A percentile compares a stretch with the other conserved stretches of the same genome.
These are phyloP conservation scores for Raja brachyura DNA, from an alignment of 2,113 vertebrate species.

Conservation along the genomic window DNA sequence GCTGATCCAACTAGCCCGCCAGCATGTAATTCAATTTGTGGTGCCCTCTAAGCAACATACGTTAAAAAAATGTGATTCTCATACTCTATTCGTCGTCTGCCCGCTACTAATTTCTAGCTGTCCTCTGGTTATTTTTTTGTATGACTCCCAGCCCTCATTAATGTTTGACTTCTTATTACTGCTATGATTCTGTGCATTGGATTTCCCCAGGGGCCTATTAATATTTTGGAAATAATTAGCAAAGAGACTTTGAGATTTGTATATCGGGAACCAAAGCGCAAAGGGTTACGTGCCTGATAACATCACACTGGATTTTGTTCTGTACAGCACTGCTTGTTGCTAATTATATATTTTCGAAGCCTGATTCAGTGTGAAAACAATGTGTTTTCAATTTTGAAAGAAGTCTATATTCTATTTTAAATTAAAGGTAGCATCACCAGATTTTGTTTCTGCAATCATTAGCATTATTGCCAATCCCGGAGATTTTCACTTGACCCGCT, in stretches of 20 bases:
- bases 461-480: neutral
- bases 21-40: neutral
- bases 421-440: neutral
- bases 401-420: neutral
- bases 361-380: neutral
- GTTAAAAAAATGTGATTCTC: neutral
- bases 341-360: neutral
- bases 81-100: neutral
- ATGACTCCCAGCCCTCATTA: neutral
- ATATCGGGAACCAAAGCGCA: neutral
- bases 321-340: neutral
- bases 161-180: neutral
- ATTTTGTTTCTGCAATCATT: neutral
- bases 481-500: neutral
- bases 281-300: neutral
- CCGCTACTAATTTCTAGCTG: conserved; percentile 11
- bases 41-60: neutral
- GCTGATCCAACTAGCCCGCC: neutral
- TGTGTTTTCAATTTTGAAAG: neutral
- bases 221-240: conserved; percentile 29
- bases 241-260: conserved; percentile 23
- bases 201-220: conserved; percentile 6
- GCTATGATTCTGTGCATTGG: neutral
- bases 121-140: neutral
- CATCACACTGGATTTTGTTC: conserved; percentile 14